A percentile compares a stretch with the other conserved stretches of the same genome.
Conservation (phyloP, 2,888 invertebrate genomes). For the Microplitis deprimator region DNA sequence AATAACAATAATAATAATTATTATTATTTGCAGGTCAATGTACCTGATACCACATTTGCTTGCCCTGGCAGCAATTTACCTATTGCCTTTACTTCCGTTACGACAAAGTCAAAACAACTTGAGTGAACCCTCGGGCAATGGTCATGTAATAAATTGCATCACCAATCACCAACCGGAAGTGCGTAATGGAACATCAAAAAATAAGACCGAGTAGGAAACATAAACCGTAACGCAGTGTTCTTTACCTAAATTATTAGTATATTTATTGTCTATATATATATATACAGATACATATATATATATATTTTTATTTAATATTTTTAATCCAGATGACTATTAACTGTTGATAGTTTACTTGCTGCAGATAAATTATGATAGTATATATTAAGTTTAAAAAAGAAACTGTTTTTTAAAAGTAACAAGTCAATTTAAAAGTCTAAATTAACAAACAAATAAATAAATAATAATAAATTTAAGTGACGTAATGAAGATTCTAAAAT, state of each 20-base stretch:
- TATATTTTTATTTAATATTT: neutral
- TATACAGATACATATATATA: conserved; percentile 8
- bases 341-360: neutral
- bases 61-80: conserved; percentile 59
- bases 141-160: conserved; percentile 6
- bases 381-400: conserved; percentile 7
- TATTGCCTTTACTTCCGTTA: conserved; percentile 61
- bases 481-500: neutral
- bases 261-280: conserved; percentile 4
- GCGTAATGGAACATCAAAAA: conserved; percentile 45
- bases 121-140: conserved; percentile 17
- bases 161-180: conserved; percentile 35
- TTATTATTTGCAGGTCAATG: conserved; percentile 58
- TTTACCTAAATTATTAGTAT: conserved; percentile 37
- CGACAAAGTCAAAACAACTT: conserved; percentile 26
- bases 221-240: neutral
- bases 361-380: neutral
- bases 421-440: neutral
- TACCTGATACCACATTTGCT: conserved; percentile 66
- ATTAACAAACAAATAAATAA: neutral
- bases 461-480: neutral
- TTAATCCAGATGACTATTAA: neutral
- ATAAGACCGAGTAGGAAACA: conserved; percentile 43
- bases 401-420: conserved; percentile 12
- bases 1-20: neutral